Evolutionary conservation across 64 coral and sea anemone genomes (phyloP).

Genomic region (Montipora efflorescens): DNA sequence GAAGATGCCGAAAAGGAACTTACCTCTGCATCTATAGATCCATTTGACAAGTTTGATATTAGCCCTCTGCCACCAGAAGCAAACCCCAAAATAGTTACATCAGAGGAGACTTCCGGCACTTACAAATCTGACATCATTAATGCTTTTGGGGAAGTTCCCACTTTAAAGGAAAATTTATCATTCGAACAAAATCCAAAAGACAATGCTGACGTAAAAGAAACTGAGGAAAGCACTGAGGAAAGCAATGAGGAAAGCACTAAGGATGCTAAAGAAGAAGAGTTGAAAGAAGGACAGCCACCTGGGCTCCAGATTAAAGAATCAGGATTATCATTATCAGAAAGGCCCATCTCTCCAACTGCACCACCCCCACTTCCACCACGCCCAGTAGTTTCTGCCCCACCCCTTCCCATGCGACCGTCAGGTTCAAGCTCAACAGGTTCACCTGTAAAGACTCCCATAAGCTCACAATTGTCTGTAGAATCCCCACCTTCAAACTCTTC

Average conservation of each 20-base stretch:
- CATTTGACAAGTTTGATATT: neutral
- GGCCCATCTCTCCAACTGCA: constrained; percentile 49
- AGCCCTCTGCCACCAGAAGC: neutral
- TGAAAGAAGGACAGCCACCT: constrained; percentile 9
- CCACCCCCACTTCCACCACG: constrained; percentile 84
- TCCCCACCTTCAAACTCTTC: constrained; percentile 25
- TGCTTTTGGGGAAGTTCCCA: neutral
- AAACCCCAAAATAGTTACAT: neutral
- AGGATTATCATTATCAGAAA: neutral
- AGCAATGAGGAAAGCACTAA: no score
- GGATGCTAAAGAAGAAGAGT: neutral
- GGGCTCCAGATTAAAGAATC: constrained; percentile 19
- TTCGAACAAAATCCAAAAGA: neutral
- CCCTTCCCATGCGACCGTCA: constrained; percentile 79
- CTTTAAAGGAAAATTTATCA: neutral
- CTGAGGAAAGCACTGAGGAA: neutral
- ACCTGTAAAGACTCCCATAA: neutral
- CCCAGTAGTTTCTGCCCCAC: constrained; percentile 47
- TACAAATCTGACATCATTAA: neutral
- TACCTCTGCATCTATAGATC: neutral
- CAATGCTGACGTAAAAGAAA: neutral
- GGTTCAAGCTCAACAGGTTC: constrained; percentile 19
- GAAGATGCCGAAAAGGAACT: neutral
- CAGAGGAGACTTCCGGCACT: neutral
- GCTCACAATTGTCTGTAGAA: neutral